These are phyloP conservation scores for Lanistes nyassanus DNA, from an alignment of 1,140 invertebrate species.

Conservation along the genomic window DNA sequence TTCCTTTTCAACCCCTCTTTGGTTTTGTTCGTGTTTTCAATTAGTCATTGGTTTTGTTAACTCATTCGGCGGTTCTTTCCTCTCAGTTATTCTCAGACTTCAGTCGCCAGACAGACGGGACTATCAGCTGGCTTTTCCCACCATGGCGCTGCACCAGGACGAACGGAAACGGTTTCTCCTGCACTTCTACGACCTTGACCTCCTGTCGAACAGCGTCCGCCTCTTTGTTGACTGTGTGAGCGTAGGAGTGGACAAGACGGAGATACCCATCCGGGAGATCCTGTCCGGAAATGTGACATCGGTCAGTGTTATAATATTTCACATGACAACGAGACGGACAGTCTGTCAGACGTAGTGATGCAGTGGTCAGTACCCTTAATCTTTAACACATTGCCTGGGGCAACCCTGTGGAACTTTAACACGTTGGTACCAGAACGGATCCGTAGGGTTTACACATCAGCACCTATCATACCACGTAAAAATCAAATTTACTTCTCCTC, in stretches of 20 bases:
- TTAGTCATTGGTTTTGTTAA: not conserved
- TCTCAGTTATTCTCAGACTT: constrained; percentile 40
- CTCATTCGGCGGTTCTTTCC: constrained; percentile 1
- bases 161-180: constrained; percentile 39
- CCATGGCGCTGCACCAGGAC: constrained; percentile 27
- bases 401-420: no score
- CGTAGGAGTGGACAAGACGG: constrained; percentile 42
- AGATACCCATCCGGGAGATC: constrained; percentile 42
- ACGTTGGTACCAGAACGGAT: no score
- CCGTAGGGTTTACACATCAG: no score
- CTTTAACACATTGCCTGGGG: no score
- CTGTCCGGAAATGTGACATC: constrained; percentile 33
- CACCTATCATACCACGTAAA: no score
- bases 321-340: no score
- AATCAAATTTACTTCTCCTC: no score
- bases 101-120: constrained; percentile 34
- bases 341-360: no score
- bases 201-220: constrained; percentile 40
- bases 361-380: no score
- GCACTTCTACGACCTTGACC: constrained; percentile 41
- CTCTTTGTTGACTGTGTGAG: constrained; percentile 48
- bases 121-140: constrained; percentile 43
- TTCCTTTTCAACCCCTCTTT: not conserved
- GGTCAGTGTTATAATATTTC: no score
- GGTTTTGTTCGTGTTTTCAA: no score